These are phyloP conservation scores for Nothoprocta perdicaria DNA, from an alignment of 2,113 vertebrate genomes.

Conservation along the genomic window DNA sequence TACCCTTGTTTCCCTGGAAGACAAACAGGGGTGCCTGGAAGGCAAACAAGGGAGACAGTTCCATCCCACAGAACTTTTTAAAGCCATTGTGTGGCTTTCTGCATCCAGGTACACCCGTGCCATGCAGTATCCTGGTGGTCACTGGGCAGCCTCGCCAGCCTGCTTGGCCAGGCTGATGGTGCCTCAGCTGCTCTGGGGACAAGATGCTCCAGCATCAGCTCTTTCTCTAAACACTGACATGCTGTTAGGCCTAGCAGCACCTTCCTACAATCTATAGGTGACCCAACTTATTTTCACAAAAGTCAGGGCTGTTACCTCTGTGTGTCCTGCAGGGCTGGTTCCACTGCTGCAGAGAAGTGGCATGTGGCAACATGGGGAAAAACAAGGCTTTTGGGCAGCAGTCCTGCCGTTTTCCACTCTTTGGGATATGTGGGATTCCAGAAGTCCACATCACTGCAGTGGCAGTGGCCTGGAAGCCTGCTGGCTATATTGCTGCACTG, in stretches of 20 bases:
- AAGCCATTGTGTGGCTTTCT: background rate
- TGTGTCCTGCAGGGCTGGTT: background rate
- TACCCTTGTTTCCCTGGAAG: background rate
- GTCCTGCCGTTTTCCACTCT: rapidly evolving
- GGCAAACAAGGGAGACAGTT: background rate
- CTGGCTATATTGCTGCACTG: rapidly evolving
- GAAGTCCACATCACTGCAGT: background rate
- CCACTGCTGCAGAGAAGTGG: background rate
- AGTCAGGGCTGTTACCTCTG: rapidly evolving
- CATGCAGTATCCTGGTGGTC: constrained; percentile 38
- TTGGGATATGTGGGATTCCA: background rate
- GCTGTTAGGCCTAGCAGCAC: background rate
- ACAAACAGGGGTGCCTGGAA: background rate
- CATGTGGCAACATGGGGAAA: background rate
- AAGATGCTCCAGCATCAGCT: constrained; percentile 44
- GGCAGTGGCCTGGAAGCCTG: background rate
- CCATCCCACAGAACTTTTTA: background rate
- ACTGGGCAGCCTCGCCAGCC: background rate
- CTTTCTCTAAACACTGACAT: background rate
- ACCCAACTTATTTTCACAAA: background rate
- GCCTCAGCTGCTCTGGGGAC: background rate
- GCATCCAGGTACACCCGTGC: constrained; percentile 11
- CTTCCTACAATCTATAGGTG: constrained; percentile 7
- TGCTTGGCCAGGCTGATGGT: background rate
- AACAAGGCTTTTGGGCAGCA: background rate